Base-by-base conservation (phyloP, 2,888 invertebrate genomes). In the Schizotus pectinicornis region DNA sequence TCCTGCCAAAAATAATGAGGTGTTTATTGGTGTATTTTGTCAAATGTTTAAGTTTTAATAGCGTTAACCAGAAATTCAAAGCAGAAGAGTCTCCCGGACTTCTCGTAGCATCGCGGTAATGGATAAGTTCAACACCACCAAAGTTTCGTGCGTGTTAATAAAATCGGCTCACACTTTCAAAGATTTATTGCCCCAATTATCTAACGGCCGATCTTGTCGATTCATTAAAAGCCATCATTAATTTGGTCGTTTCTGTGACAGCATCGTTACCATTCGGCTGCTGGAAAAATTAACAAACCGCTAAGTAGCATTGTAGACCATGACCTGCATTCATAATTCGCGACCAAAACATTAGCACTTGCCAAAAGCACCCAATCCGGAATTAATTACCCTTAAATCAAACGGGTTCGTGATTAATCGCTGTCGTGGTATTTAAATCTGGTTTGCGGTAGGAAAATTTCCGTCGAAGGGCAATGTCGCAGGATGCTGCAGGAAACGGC, bases 241-340 rank as follows among this genome's bases (percentile, higher is more conserved):
- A 50, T 50, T 41, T 22, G 22, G 22, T 22, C 22, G 22, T 22
- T 22, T 22, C 22, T 22, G 22, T 22, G 9, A 41, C n/a, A 32
- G 35, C 41, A n/a, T 42, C 41, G 34, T 33, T 34, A 45, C 45
- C 35, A 14, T 43, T 52, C 45, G 38, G 37, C 50, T 37, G 30
- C 45, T 53, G 31, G 43, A 31, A 43, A n/a, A 51, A 51, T 52
- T 52, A 52, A 45, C 22, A 22, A 22, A 22, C 22, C 22, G 51
- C 38, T 42, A 51, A 42, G 41, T 52, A 37, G 43, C 31, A 13
- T 39, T 36, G 22, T 11, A n/a, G 56, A 14, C 56, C 56, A 13
- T 56, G 56, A 56, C 56, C 56, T 31, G 50, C 56, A 56, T 56
- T 46, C 56, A 37, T 56, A 51, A 56, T 50, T 50, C 45, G 36